Evolutionary conservation across 2,888 invertebrate genomes (phyloP).

Genomic region (Hydrotaea diabolus): DNA sequence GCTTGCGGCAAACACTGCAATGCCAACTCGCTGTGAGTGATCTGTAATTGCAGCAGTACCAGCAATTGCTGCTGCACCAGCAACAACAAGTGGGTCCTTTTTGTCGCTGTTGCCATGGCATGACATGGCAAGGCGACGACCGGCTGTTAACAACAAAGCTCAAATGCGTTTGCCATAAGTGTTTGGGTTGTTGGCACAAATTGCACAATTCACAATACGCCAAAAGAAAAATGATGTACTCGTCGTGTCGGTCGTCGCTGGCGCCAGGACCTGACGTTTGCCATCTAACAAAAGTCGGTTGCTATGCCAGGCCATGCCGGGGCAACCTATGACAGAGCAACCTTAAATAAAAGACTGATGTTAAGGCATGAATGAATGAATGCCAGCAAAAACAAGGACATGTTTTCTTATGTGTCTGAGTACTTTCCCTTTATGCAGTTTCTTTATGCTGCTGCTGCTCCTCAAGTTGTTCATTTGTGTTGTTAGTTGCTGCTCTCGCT

Average conservation of each 20-base stretch:
- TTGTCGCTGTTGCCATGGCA: constrained; percentile 18
- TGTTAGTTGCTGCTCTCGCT: constrained; percentile 20
- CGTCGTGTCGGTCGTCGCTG: no score
- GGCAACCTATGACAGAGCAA: not conserved
- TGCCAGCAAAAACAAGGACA: constrained; percentile 36
- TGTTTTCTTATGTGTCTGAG: constrained; percentile 14
- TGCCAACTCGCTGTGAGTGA: not conserved
- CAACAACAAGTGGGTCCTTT: constrained; percentile 24
- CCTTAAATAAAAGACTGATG: not conserved
- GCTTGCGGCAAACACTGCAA: not conserved
- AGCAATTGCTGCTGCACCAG: not conserved
- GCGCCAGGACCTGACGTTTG: no score
- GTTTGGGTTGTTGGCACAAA: constrained; percentile 60
- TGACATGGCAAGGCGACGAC: no score
- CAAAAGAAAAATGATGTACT: constrained; percentile 35
- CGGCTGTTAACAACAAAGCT: constrained; percentile 3
- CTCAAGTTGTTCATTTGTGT: constrained; percentile 24
- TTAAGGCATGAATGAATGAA: not conserved
- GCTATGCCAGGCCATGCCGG: not conserved
- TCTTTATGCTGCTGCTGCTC: not conserved
- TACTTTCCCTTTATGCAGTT: constrained; percentile 11
- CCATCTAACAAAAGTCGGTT: not conserved
- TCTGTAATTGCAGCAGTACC: constrained; percentile 23
- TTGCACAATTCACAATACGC: constrained; percentile 61
- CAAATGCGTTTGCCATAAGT: constrained; percentile 50